Evolutionary conservation across 2,888 invertebrate species (phyloP).

Genomic region (Yponomeuta sedellus): DNA sequence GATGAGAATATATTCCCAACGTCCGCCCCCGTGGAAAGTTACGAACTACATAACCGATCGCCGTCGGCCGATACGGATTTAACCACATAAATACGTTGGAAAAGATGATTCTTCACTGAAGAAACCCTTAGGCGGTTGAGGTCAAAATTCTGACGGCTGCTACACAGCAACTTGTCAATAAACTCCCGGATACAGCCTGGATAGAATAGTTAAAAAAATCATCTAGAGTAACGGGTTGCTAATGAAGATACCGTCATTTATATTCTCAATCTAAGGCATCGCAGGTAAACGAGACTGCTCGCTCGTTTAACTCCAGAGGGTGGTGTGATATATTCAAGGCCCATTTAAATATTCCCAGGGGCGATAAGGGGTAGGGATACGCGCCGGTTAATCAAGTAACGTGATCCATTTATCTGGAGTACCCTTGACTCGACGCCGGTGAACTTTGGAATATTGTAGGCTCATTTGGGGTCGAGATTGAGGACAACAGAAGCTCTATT

Average conservation of each 20-base stretch:
- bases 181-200: background rate
- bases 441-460: slow-evolving; percentile 68
- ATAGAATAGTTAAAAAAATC: background rate
- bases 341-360: slow-evolving; percentile 74
- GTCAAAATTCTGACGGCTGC: no score
- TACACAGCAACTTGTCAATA: no score
- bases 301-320: slow-evolving; percentile 58
- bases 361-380: slow-evolving; percentile 72
- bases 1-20: slow-evolving; percentile 43
- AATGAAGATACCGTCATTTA: slow-evolving; percentile 63
- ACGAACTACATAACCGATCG: background rate
- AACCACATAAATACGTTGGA: background rate
- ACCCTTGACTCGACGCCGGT: slow-evolving; percentile 68
- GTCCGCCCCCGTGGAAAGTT: slow-evolving; percentile 23
- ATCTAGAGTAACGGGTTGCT: slow-evolving; percentile 25
- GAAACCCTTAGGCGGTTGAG: no score
- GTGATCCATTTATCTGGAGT: slow-evolving; percentile 74
- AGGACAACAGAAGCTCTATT: slow-evolving; percentile 33
- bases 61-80: background rate
- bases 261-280: slow-evolving; percentile 51
- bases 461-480: slow-evolving; percentile 54
- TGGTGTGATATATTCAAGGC: slow-evolving; percentile 71
- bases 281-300: slow-evolving; percentile 52
- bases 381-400: slow-evolving; percentile 74
- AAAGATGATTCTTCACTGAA: no score